Evolutionary conservation across 2,888 invertebrate species (phyloP), one percentile per base, ranked within the genome.

Genomic region (Lochmaea capreae): DNA sequence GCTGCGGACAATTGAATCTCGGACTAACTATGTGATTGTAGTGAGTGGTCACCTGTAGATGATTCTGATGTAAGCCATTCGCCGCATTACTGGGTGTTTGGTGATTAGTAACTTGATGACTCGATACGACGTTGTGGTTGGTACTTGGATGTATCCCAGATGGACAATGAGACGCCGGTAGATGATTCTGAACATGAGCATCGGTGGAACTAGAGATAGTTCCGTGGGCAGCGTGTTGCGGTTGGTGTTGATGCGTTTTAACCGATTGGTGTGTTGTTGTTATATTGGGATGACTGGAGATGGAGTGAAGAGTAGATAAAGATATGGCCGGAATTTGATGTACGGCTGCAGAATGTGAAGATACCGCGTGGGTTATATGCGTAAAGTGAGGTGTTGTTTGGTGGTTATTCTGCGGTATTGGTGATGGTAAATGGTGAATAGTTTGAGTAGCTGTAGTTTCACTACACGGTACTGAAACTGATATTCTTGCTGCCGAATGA

Each of bases 1-100:
- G 87, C 85, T 77, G 85, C 54, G 84, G 14, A 52, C 70, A 70
- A 26, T 78, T 46, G 83, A 83, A 71, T 75, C 77, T 73, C 79
- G 82, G 73, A 39, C 67, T 66, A 26, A 67, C 39, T n/a, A 71
- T 63, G 46, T 76, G 67, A 70, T 71, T 67, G 61, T 59, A 66
- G 67, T 73, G 67, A 39, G 33, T 39, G n/a, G 61, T 59, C 54
- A 57, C 65, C 43, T 70, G 63, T 42, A 75, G 76, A 46, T 78
- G 78, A 10, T 77, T 77, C 42, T 77, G 79, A 16, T 79, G 79
- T 26, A 54, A 77, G 75, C 66, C 67, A 57, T 39, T 71, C 3
- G 65, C 11, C 18, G 71, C 26, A 18, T 14, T 57, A 22, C 58
- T 46, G 62, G 62, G 49, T 59, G 58, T 22, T 39, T 46, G 46